Base-by-base conservation (phyloP, 2,888 invertebrate species). In the Thalpophila matura region DNA sequence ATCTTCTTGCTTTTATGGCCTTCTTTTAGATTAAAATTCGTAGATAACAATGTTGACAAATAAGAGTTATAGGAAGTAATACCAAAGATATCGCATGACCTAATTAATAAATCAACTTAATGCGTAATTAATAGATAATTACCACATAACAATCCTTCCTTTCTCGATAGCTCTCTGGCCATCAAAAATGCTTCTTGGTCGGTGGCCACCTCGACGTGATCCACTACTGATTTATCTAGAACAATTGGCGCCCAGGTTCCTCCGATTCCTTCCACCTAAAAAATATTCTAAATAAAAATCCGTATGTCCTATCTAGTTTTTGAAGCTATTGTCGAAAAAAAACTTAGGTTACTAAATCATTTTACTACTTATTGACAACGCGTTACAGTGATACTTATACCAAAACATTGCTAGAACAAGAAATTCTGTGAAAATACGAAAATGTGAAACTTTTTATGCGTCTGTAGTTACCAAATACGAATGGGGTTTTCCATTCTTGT, bases 191-290 rank as follows among this genome's bases (percentile, higher is more conserved):
- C 96, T 68, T 97, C 97, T 68, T 96, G 94, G 85, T 99, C 99
- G 18, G 94, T 95, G 2, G 96, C 95, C 89, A 99, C 98, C 53
- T 97, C 93, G 98, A 99, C 99, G 55, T 94, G 89, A 88, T 99
- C 98, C 0, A 98, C 96, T 2, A 97, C 95, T 5, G 91, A 93
- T 46, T 96, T 96, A 91, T 97, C 98, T 68, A 98, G 92, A 16
- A 98, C 98, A 2, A 98, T 98, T 3, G 99, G 99, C 45, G 98
- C 92, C 88, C 99, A 99, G 89, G 99, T 98, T 86, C 99, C 99
- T 7, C 99, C 99, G 69, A 97, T 97, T 38, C 98, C 98, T 85
- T 96, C 96, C 20, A 95, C 91, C 89, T 89, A 14, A 10, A 53
- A 45, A 22, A 42, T 14, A 14, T n/a, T 16, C 20, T 22, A 9